Evolutionary conservation across 2,113 vertebrate species (phyloP).

Genomic region (Otocyon megalotis): DNA sequence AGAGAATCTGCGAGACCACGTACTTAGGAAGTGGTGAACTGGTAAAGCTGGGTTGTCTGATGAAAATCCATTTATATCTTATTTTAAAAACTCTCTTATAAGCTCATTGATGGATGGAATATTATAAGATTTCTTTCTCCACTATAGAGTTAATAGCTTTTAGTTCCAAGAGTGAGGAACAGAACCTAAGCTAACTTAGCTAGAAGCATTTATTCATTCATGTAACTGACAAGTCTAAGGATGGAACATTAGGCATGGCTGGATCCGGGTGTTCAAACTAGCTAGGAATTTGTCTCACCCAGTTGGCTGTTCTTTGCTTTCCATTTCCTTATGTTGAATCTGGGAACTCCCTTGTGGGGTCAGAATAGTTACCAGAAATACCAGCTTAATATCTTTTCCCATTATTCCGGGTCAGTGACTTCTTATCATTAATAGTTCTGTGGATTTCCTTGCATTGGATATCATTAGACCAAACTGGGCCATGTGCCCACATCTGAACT

Average conservation of each 20-base stretch:
- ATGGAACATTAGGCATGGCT: not conserved
- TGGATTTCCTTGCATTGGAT: not conserved
- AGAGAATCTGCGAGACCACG: not conserved
- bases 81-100: not conserved
- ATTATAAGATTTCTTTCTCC: not conserved
- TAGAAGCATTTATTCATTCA: not conserved
- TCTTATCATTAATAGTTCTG: not conserved
- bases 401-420: not conserved
- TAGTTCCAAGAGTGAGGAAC: not conserved
- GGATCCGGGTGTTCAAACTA: not conserved
- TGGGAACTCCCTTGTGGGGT: not conserved
- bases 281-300: not conserved
- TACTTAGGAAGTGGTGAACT: not conserved
- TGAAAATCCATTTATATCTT: not conserved
- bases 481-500: not conserved
- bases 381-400: not conserved
- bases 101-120: not conserved
- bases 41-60: not conserved
- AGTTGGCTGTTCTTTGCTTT: not conserved
- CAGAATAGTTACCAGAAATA: not conserved
- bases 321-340: not conserved
- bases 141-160: not conserved
- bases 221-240: not conserved
- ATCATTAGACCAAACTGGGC: not conserved
- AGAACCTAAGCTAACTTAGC: not conserved